Evolutionary conservation across 2,888 invertebrate species (phyloP).

Genomic region (Bhutanitis thaidina): DNA sequence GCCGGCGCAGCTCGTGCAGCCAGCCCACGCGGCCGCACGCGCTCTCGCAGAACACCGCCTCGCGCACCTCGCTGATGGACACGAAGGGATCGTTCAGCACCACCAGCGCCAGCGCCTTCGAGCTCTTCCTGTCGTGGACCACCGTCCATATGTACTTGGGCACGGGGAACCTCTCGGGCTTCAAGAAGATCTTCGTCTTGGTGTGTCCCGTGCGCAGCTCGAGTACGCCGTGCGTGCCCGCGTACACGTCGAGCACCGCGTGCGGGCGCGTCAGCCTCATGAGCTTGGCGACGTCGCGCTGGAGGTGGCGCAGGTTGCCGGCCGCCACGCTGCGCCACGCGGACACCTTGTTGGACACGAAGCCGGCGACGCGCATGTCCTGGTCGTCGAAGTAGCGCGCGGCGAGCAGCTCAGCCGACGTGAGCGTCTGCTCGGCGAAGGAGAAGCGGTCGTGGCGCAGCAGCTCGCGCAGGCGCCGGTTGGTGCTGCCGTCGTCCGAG

Average conservation of each 20-base stretch:
- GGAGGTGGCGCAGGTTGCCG: constrained; percentile 58
- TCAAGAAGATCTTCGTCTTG: constrained; percentile 28
- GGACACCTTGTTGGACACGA: constrained; percentile 56
- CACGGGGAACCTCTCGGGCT: constrained; percentile 54
- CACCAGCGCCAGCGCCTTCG: constrained; percentile 46
- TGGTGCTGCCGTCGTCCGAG: constrained; percentile 52
- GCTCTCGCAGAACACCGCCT: constrained; percentile 63
- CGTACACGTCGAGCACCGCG: constrained; percentile 40
- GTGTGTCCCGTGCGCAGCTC: constrained; percentile 30
- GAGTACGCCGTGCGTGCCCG: constrained; percentile 35
- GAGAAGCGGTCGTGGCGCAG: constrained; percentile 46
- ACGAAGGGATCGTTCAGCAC: constrained; percentile 68
- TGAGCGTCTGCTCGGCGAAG: constrained; percentile 54
- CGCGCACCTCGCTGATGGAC: constrained; percentile 62
- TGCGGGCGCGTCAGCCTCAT: constrained; percentile 26
- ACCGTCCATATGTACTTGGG: constrained; percentile 64
- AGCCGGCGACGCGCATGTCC: constrained; percentile 52
- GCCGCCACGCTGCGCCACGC: constrained; percentile 58
- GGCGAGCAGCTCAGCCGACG: constrained; percentile 47
- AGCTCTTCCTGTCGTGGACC: constrained; percentile 34
- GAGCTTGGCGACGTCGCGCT: constrained; percentile 48
- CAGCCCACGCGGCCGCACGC: constrained; percentile 50
- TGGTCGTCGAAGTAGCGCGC: constrained; percentile 57
- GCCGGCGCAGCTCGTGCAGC: constrained; percentile 45
- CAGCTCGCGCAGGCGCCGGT: constrained; percentile 52